Conservation (phyloP, 2,888 invertebrate genomes). For the Dryocosmus kuriphilus region DNA sequence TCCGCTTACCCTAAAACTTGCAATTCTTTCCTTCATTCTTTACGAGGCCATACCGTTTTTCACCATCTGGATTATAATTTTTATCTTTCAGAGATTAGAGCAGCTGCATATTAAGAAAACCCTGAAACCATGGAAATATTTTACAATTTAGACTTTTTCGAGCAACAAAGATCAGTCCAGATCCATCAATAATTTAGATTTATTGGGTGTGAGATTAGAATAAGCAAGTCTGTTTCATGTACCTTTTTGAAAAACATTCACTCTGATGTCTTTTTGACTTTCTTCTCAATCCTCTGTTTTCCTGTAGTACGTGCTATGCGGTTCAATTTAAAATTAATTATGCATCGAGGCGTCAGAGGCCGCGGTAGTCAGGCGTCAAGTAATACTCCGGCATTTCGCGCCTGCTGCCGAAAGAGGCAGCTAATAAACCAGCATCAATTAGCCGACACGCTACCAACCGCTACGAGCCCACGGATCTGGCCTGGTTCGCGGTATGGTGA, state of each 20-base stretch:
- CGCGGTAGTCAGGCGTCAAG: conserved; percentile 63
- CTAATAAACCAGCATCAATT: conserved; percentile 74
- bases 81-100: background rate
- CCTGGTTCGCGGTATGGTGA: conserved; percentile 19
- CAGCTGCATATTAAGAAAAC: background rate
- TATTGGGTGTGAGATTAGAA: too few relatives aligned
- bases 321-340: conserved; percentile 60
- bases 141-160: too few relatives aligned
- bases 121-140: background rate
- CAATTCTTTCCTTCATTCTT: background rate
- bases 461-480: conserved; percentile 34
- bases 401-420: conserved; percentile 70
- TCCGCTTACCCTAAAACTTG: background rate
- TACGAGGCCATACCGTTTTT: background rate
- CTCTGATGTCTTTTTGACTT: background rate
- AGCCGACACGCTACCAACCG: conserved; percentile 69
- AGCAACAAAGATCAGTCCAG: too few relatives aligned
- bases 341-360: conserved; percentile 55
- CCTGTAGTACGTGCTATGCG: conserved; percentile 29
- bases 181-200: too few relatives aligned
- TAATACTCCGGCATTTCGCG: conserved; percentile 67
- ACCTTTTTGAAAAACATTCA: background rate
- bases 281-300: background rate
- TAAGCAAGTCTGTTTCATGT: too few relatives aligned
- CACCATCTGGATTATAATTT: background rate